A percentile compares a stretch with the other conserved stretches of the same genome.
These are phyloP conservation scores for Xiphophorus couchianus DNA, from an alignment of 2,113 vertebrate species.

Conservation along the genomic window DNA sequence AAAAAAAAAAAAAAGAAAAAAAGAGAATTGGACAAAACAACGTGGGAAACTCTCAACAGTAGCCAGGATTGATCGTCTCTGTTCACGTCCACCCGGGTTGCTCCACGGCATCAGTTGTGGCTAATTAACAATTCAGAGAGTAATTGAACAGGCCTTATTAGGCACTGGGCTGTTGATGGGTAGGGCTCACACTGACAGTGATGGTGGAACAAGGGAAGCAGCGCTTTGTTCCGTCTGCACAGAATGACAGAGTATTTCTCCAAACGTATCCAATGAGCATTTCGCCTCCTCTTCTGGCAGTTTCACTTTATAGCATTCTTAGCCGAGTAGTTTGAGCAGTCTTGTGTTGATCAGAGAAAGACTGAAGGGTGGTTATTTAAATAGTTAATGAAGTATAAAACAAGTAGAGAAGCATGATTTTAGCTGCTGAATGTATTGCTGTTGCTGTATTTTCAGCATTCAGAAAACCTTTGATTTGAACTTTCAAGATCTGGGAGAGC, in stretches of 20 bases:
- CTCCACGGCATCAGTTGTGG: neutral
- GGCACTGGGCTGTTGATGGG: neutral
- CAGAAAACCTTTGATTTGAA: neutral
- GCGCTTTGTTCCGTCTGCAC: neutral
- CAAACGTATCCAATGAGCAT: neutral
- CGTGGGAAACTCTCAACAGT: fast-evolving
- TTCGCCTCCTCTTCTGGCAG: too few relatives aligned
- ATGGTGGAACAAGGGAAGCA: neutral
- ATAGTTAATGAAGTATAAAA: neutral
- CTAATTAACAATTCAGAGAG: neutral
- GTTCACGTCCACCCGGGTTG: neutral
- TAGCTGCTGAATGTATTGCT: neutral
- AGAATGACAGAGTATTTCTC: neutral
- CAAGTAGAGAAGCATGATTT: neutral
- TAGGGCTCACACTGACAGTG: neutral
- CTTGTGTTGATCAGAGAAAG: too few relatives aligned
- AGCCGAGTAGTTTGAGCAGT: too few relatives aligned
- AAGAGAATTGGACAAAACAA: neutral
- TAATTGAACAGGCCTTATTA: neutral
- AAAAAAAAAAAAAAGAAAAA: neutral
- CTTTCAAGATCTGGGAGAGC: neutral
- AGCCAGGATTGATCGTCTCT: neutral
- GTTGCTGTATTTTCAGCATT: too few relatives aligned
- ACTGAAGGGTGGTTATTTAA: too few relatives aligned
- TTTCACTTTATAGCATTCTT: too few relatives aligned